phyloP scores from a whole-genome alignment of 2,113 vertebrate species.

The Bambusicola thoracicus region DNA sequence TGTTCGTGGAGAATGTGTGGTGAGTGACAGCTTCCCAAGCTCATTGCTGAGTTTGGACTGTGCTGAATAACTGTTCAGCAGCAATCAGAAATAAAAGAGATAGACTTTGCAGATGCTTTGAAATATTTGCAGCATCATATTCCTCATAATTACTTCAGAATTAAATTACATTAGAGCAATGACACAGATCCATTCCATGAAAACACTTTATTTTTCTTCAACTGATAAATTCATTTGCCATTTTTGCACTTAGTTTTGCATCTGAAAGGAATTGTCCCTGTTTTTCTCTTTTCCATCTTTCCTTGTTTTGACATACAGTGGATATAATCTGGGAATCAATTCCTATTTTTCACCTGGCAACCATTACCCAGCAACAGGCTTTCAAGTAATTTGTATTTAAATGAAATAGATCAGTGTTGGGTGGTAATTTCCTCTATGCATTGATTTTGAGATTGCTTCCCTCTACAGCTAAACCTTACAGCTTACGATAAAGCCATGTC shows the following conservation, averaged over 20 bases:
- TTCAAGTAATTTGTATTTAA: background rate
- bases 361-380: background rate
- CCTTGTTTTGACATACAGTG: background rate
- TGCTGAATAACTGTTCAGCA: background rate
- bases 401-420: background rate
- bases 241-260: background rate
- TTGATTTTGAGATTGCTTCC: background rate
- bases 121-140: background rate
- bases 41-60: fast-evolving
- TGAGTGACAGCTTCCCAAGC: slow-evolving; percentile 70
- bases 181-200: background rate
- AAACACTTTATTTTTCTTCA: background rate
- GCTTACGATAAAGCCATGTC: background rate
- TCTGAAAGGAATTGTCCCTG: background rate
- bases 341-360: background rate
- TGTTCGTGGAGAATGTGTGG: slow-evolving; percentile 95
- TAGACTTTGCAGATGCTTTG: background rate
- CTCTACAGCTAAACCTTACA: background rate
- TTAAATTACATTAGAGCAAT: background rate
- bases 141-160: background rate
- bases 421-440: background rate
- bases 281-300: background rate
- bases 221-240: fast-evolving
- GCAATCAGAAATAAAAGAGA: background rate
- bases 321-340: background rate